These are phyloP conservation scores for Dicaeum eximium DNA, from an alignment of 2,113 vertebrate species.

Conservation along the genomic window DNA sequence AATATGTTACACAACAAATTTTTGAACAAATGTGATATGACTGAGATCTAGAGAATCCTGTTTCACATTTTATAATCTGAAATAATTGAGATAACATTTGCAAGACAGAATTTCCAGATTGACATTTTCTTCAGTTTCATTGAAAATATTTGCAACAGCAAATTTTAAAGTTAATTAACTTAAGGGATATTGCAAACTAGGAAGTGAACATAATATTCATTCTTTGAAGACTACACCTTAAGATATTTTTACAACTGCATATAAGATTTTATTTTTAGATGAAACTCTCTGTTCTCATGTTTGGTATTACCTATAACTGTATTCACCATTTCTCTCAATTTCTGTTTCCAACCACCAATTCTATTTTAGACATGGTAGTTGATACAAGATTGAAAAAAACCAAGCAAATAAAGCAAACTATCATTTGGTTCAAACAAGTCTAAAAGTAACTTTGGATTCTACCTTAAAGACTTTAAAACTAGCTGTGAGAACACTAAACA, in stretches of 20 bases:
- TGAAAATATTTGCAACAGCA: background rate
- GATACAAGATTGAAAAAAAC: background rate
- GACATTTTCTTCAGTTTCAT: background rate
- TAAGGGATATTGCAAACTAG: background rate
- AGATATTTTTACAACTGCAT: background rate
- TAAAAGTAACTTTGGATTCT: background rate
- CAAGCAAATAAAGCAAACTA: too few relatives aligned
- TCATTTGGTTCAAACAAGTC: background rate
- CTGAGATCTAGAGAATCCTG: background rate
- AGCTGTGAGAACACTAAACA: background rate
- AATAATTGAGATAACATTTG: background rate
- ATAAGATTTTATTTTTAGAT: background rate
- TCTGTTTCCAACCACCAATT: background rate
- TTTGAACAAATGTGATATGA: background rate
- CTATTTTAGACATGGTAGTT: background rate
- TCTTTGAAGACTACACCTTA: background rate
- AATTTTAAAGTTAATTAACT: background rate
- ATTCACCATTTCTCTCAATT: background rate
- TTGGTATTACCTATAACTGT: background rate
- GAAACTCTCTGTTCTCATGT: background rate
- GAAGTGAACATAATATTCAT: background rate
- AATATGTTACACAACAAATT: background rate
- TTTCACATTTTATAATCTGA: background rate
- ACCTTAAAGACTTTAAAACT: background rate
- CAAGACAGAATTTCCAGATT: background rate